These are phyloP conservation scores for Lethenteron reissneri DNA, from an alignment of 2,113 vertebrate species.

Conservation along the genomic window DNA sequence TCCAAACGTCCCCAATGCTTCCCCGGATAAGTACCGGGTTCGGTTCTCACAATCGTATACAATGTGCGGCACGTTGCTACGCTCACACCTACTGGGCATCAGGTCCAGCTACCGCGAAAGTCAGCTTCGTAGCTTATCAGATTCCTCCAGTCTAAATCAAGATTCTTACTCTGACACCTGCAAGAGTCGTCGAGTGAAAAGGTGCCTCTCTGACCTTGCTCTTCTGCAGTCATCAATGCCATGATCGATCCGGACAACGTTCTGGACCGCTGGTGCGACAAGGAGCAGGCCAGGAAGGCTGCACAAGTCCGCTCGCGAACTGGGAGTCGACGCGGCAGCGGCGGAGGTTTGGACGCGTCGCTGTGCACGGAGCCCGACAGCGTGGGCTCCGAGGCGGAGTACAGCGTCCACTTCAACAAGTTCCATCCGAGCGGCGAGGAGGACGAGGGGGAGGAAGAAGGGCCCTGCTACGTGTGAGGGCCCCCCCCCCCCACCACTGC, in stretches of 20 bases:
- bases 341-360: neutral
- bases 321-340: neutral
- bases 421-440: conserved; percentile 1
- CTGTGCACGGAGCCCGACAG: neutral
- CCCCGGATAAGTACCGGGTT: too few species aligned
- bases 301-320: neutral
- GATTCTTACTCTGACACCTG: too few species aligned
- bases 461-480: neutral
- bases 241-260: conserved; percentile 3
- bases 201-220: neutral
- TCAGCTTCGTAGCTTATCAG: too few species aligned
- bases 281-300: neutral
- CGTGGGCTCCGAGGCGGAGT: neutral
- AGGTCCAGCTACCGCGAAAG: too few species aligned
- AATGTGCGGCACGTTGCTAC: too few species aligned
- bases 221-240: conserved; percentile 3
- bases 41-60: too few species aligned
- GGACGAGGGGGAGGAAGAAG: neutral
- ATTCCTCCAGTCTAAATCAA: too few species aligned
- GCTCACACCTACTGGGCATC: too few species aligned
- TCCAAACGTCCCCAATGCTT: too few species aligned
- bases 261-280: neutral
- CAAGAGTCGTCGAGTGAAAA: too few species aligned
- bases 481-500: neutral
- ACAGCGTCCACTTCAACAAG: conserved; percentile 2